Evolutionary conservation across 2,797 vertebrate genomes (phyloP).

Genomic region (Gymnodraco acuticeps): DNA sequence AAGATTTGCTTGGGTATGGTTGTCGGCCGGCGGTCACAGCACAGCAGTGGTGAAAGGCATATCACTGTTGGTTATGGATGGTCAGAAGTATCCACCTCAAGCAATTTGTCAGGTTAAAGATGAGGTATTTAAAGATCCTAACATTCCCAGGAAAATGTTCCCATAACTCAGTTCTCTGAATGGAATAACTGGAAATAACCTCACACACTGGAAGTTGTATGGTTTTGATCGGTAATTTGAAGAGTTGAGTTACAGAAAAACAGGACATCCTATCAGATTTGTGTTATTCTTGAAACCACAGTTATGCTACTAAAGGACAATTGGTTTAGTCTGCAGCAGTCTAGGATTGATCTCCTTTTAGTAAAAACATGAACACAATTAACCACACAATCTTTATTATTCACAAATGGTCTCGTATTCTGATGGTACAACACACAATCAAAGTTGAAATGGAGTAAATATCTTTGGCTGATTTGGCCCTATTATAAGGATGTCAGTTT

Average conservation of each 20-base stretch:
- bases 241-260: conserved; percentile 66
- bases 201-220: conserved; percentile 65
- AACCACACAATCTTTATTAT: conserved; percentile 52
- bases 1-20: conserved; percentile 63
- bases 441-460: conserved; percentile 18
- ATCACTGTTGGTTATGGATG: conserved; percentile 77
- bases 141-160: conserved; percentile 68
- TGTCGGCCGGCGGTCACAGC: conserved; percentile 59
- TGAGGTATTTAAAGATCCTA: conserved; percentile 62
- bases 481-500: background rate
- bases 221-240: conserved; percentile 44
- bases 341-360: conserved; percentile 17
- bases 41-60: conserved; percentile 69
- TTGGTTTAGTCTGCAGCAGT: conserved; percentile 50
- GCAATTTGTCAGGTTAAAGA: conserved; percentile 77
- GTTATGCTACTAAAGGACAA: conserved; percentile 49
- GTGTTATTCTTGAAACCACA: conserved; percentile 61
- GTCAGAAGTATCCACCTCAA: conserved; percentile 72
- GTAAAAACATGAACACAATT: conserved; percentile 48
- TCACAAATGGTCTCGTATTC: conserved; percentile 40
- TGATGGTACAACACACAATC: conserved; percentile 37
- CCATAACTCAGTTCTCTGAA: conserved; percentile 69
- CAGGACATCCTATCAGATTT: conserved; percentile 55
- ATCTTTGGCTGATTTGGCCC: background rate
- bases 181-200: conserved; percentile 75